Evolutionary conservation across 2,797 vertebrate genomes (phyloP).

Genomic region (Urocyon cinereoargenteus): DNA sequence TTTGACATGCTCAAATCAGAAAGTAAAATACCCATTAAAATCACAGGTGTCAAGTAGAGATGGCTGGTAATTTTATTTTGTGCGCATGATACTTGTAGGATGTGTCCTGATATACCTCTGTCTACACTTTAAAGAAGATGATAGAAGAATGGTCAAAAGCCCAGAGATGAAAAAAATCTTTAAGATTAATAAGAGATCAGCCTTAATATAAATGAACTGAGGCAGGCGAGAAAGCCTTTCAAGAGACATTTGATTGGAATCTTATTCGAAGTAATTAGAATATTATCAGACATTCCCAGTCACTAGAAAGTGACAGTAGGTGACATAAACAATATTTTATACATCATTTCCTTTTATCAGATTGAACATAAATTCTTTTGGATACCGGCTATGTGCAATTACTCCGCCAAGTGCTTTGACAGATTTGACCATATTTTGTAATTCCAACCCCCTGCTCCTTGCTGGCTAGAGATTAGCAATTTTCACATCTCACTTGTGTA

Average conservation of each 20-base stretch:
- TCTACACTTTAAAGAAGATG: neutral
- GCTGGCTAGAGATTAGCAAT: neutral
- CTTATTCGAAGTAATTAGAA: neutral
- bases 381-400: neutral
- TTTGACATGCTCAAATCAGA: neutral
- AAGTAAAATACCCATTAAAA: slow-evolving; percentile 51
- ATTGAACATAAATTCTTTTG: neutral
- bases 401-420: neutral
- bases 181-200: neutral
- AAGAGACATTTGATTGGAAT: neutral
- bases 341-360: neutral
- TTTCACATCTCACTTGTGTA: neutral
- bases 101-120: accelerated
- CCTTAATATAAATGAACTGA: neutral
- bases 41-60: neutral
- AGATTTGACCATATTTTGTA: neutral
- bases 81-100: too few species aligned
- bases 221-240: neutral
- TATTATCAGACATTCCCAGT: neutral
- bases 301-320: neutral
- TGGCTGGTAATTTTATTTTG: neutral
- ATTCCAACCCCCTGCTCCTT: neutral
- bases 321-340: neutral
- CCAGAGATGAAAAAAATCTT: slow-evolving; percentile 26
- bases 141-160: neutral